These are phyloP conservation scores for Gavia stellata DNA, from an alignment of 2,113 vertebrate genomes.

Conservation along the genomic window DNA sequence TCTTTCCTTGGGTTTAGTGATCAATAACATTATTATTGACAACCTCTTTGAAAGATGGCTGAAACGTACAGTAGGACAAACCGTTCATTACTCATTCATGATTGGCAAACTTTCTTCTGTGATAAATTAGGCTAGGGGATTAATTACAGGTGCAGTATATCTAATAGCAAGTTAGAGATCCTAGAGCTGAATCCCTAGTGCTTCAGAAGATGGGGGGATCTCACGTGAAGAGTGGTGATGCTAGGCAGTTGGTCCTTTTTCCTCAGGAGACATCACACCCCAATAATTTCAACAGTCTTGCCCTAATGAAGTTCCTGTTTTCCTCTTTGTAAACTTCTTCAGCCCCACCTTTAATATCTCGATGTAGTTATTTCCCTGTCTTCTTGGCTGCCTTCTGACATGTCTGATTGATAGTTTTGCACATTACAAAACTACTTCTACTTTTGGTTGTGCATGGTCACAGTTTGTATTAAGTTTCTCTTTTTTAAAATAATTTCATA, in stretches of 20 bases:
- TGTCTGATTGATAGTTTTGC: not conserved
- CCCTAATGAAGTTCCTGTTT: not conserved
- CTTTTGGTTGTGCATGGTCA: not conserved
- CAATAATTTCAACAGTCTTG: not conserved
- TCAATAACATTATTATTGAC: not conserved
- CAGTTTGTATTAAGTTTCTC: not conserved
- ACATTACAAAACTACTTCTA: accelerated
- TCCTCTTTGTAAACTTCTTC: not conserved
- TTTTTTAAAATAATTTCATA: not conserved
- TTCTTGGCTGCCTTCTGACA: too few relatives aligned
- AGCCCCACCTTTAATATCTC: not conserved
- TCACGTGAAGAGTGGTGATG: accelerated
- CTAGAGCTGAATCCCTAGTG: not conserved
- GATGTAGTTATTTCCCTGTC: too few relatives aligned
- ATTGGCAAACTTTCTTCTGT: too few relatives aligned
- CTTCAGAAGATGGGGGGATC: not conserved
- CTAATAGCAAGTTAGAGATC: too few relatives aligned
- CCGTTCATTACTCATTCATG: not conserved
- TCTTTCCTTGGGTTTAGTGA: not conserved
- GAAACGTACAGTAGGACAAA: not conserved
- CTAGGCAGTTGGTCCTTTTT: not conserved
- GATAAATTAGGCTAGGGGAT: not conserved
- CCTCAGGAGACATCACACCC: not conserved
- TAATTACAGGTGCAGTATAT: not conserved
- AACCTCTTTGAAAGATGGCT: not conserved